These are phyloP conservation scores for Acropternis orthonyx DNA, from an alignment of 2,797 vertebrate species.

Conservation along the genomic window DNA sequence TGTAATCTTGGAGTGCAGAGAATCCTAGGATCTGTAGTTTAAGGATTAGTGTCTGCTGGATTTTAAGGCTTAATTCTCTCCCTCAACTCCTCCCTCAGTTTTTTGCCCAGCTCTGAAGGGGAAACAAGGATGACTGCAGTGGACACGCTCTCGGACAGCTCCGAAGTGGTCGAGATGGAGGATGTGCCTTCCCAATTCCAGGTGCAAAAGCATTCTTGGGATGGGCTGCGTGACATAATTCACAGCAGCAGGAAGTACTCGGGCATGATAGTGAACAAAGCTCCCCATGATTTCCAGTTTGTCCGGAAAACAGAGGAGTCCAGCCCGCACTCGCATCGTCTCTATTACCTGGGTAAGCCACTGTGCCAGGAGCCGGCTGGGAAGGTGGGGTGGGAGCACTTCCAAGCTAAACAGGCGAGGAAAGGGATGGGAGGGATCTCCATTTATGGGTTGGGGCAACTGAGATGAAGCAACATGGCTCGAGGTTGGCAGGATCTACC, in stretches of 20 bases:
- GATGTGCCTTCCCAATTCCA: constrained; percentile 88
- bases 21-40: not conserved
- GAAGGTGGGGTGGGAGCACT: not conserved
- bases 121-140: constrained; percentile 89
- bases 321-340: constrained; percentile 91
- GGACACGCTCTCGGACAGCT: constrained; percentile 82
- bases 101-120: constrained; percentile 74
- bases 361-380: not conserved
- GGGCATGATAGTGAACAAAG: constrained; percentile 94
- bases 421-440: not conserved
- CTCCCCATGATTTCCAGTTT: constrained; percentile 97
- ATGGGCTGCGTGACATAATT: constrained; percentile 93
- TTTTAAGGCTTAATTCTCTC: not conserved
- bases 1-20: not conserved
- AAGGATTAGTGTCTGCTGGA: not conserved
- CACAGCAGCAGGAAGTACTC: constrained; percentile 97
- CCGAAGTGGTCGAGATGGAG: constrained; percentile 87
- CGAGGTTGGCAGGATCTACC: fast-evolving
- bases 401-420: not conserved
- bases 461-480: not conserved
- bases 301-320: constrained; percentile 91
- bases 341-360: constrained; percentile 93
- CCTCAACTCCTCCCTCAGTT: constrained; percentile 51
- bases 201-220: constrained; percentile 96
- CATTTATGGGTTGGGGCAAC: not conserved